phyloP scores from a whole-genome alignment of 2,888 invertebrate species.

The Subacronicta megacephala region DNA sequence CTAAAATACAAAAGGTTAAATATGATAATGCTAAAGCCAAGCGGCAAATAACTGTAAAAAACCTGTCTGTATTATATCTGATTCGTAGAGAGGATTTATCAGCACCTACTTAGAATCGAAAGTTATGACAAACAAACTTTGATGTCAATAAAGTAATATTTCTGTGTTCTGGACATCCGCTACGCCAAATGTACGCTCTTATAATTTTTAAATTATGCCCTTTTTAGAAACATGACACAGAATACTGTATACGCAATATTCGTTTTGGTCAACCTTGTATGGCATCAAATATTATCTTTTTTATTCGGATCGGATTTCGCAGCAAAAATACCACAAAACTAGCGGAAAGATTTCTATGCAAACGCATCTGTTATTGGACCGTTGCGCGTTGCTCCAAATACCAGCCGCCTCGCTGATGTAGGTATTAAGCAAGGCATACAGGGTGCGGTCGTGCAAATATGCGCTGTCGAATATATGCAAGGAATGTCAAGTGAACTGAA shows the following conservation, averaged over 20 bases:
- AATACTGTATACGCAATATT: background rate
- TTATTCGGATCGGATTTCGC: background rate
- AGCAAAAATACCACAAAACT: conserved; percentile 16
- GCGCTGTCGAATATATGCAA: no score
- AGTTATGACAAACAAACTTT: no score
- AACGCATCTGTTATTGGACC: conserved; percentile 13
- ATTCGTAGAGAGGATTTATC: no score
- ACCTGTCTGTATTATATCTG: no score
- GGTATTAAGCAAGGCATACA: background rate
- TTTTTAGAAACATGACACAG: conserved; percentile 1
- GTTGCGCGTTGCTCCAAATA: conserved; percentile 18
- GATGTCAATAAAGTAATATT: no score
- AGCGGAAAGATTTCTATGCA: conserved; percentile 15
- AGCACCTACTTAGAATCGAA: no score
- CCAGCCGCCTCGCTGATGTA: conserved; percentile 13
- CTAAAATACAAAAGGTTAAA: no score
- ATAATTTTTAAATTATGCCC: background rate
- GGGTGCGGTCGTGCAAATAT: background rate
- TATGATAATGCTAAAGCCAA: no score
- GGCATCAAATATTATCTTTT: conserved; percentile 5
- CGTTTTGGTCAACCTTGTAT: background rate
- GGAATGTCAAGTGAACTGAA: no score
- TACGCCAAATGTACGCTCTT: no score
- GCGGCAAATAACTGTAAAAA: no score
- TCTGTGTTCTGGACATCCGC: no score